These are phyloP conservation scores for Phrynocephalus vlangalii DNA, from an alignment of 2,797 vertebrate genomes.

Conservation along the genomic window DNA sequence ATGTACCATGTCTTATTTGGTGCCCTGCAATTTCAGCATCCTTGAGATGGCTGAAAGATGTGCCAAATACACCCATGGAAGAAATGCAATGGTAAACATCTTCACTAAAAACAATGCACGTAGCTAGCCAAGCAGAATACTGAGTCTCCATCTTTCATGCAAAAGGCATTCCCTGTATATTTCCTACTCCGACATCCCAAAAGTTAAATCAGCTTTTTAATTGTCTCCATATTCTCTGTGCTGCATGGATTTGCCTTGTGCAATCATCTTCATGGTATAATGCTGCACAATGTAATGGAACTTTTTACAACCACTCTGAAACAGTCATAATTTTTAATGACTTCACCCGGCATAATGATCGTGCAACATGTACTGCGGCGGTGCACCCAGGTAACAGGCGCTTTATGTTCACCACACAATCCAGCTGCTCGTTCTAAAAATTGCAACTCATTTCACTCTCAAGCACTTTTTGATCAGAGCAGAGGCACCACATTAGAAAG, in stretches of 20 bases:
- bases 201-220: constrained; percentile 30
- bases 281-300: not conserved
- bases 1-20: not conserved
- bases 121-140: not conserved
- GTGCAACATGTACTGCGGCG: constrained; percentile 16
- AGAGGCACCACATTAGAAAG: no score
- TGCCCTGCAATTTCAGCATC: not conserved
- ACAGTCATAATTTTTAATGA: constrained; percentile 43
- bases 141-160: not conserved
- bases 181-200: not conserved
- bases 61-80: not conserved
- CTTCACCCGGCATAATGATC: constrained; percentile 20
- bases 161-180: not conserved
- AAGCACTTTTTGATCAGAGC: not conserved
- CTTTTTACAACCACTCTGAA: constrained; percentile 9
- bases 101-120: not conserved
- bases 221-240: fast-evolving
- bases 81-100: not conserved
- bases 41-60: no score
- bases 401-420: constrained; percentile 15
- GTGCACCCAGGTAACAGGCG: not conserved
- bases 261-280: not conserved
- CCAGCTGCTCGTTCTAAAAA: not conserved
- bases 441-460: not conserved
- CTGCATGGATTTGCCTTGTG: not conserved